A percentile compares a stretch with the other conserved stretches of the same genome.
These are phyloP conservation scores for Ceriagrion tenellum DNA, from an alignment of 2,888 invertebrate species.

Conservation along the genomic window DNA sequence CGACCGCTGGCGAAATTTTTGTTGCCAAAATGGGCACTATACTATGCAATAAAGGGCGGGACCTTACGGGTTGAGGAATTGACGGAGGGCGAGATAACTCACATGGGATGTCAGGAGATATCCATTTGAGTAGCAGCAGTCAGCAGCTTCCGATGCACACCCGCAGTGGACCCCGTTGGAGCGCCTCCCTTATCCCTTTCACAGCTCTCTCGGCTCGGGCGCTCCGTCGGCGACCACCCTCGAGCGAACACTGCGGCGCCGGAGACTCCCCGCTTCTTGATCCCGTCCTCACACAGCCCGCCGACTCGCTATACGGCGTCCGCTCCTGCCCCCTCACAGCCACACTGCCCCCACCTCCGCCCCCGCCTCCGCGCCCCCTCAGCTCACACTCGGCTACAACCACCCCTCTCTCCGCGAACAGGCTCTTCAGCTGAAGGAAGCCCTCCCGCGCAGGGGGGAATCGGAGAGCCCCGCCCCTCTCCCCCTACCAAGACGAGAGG, in stretches of 20 bases:
- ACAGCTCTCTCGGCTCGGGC: neutral
- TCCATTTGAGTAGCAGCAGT: constrained; percentile 51
- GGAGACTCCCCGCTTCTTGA: neutral
- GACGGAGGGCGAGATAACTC: neutral
- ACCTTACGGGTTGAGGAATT: too few relatives aligned
- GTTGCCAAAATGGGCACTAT: too few relatives aligned
- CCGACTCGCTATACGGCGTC: neutral
- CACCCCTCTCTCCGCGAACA: neutral
- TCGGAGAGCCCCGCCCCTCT: neutral
- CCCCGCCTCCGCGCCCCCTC: neutral
- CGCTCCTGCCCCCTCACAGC: neutral
- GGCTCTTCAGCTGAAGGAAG: neutral
- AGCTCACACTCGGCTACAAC: neutral
- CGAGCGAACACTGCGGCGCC: neutral
- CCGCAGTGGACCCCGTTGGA: neutral
- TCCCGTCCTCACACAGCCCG: neutral
- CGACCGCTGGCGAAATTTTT: too few relatives aligned
- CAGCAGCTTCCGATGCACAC: neutral
- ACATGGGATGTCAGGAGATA: constrained; percentile 66
- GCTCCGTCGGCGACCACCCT: constrained; percentile 23
- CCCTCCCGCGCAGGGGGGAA: neutral
- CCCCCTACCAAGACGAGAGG: neutral
- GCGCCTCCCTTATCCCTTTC: neutral
- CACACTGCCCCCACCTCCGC: neutral
- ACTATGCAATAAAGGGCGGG: too few relatives aligned